These are phyloP conservation scores for Pitta sordida DNA, from an alignment of 2,113 vertebrate genomes.

Conservation along the genomic window DNA sequence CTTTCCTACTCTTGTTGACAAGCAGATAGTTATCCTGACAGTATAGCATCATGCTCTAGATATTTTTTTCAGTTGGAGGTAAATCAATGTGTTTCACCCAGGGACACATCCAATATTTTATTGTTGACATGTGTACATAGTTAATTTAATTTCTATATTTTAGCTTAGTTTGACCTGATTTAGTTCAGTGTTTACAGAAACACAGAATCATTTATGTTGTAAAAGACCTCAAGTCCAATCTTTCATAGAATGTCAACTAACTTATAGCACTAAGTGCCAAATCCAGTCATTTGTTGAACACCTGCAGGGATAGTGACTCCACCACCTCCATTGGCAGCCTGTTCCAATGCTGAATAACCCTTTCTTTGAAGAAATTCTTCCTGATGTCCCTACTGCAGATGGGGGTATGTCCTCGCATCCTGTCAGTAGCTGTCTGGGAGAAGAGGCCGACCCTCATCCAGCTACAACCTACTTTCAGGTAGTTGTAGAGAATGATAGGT, in stretches of 20 bases:
- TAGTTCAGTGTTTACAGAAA: neutral
- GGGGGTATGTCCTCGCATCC: neutral
- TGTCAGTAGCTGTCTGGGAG: neutral
- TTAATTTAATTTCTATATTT: neutral
- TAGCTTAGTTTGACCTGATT: neutral
- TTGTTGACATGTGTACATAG: neutral
- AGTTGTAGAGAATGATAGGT: neutral
- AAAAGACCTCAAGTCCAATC: neutral
- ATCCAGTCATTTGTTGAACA: neutral
- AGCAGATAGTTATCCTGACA: neutral
- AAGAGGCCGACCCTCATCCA: neutral
- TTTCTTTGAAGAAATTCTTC: neutral
- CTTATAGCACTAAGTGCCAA: no score
- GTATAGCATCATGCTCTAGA: neutral
- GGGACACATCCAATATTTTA: neutral
- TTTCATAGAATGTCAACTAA: fast-evolving
- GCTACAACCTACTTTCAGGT: neutral
- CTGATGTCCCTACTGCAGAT: neutral
- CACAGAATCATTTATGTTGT: neutral
- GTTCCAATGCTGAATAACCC: neutral
- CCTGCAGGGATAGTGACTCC: neutral
- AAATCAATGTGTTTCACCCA: neutral
- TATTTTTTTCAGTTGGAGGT: neutral
- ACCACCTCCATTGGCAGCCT: neutral
- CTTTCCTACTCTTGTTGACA: neutral